Base-by-base conservation (phyloP, 2,888 invertebrate genomes). In the Mesorhabditis belari region DNA sequence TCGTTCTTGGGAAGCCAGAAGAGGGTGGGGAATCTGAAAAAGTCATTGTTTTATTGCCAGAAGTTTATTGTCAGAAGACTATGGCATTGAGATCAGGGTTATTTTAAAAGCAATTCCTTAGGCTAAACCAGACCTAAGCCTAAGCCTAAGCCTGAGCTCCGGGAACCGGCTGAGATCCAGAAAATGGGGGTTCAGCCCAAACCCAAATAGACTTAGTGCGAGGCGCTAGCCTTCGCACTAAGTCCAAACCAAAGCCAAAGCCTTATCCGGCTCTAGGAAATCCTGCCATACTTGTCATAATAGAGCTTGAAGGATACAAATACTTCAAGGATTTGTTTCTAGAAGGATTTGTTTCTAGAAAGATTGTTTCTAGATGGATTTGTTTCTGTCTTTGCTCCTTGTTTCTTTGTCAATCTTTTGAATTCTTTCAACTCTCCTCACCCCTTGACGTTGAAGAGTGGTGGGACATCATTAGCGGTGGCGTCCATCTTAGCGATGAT, bases 401-500 rank as follows among this genome's bases (percentile, higher is more conserved):
- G n/a, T n/a, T n/a, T n/a, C n/a, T n/a, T n/a, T n/a, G n/a, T n/a
- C n/a, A n/a, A n/a, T n/a, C n/a, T n/a, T n/a, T 9, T 6, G 60
- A n/a, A n/a, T n/a, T n/a, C n/a, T n/a, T n/a, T n/a, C n/a, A n/a
- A n/a, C n/a, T n/a, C n/a, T n/a, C n/a, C 82, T 76, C 73, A 85
- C 83, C 98, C 98, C 63, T 88, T 87, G 9, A 98, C 98, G 79
- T 94, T 90, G 83, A 87, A 99, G 6, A 86, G 84, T 69, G 88
- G 85, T 69, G 95, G 93, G 76, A 95, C 95, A 86, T 98, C 98
- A 82, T 98, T 99, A 70, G 92, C 91, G 12, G 96, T 95, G 17
- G 96, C 96, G 83, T 99, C 98, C 86, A 98, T 90, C 83, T 99
- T 98, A 2, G 94, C 90, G 77, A 99, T 91, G 68, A 88, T 88